Percentiles rank a stretch among this genome's conserved stretches.
These are phyloP conservation scores for Noctilio leporinus DNA, from an alignment of 2,113 vertebrate genomes.

Conservation along the genomic window DNA sequence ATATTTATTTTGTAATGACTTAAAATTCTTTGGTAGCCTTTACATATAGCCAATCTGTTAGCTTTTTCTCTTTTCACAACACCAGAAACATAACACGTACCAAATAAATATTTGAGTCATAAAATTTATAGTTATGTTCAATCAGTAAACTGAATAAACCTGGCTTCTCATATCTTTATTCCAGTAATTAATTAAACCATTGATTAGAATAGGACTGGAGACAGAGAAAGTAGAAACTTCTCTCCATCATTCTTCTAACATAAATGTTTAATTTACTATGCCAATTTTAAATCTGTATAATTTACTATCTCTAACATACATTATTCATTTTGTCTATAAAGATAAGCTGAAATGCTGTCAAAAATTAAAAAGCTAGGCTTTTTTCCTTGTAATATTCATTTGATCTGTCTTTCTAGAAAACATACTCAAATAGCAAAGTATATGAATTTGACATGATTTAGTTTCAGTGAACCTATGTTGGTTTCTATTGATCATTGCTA, in stretches of 20 bases:
- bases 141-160: background rate
- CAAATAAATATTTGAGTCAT: conserved; percentile 39
- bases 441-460: background rate
- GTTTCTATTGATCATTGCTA: background rate
- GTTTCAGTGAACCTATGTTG: background rate
- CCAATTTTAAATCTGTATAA: conserved; percentile 6
- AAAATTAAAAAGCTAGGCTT: background rate
- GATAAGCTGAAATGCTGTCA: background rate
- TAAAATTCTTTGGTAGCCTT: background rate
- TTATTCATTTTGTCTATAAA: conserved; percentile 1
- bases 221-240: background rate
- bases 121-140: background rate
- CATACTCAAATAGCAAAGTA: background rate
- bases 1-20: background rate
- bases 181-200: conserved; percentile 50
- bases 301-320: background rate
- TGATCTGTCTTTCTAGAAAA: background rate
- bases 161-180: background rate
- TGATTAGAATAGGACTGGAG: background rate
- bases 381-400: background rate
- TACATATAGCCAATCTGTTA: background rate
- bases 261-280: conserved; percentile 22
- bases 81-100: background rate
- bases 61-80: background rate
- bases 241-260: background rate